Percentiles rank a stretch among this genome's conserved stretches.
These are phyloP conservation scores for Aurelia sp. DNA, from an alignment of 30 jellyfish, hydroid and myxozoan species.

Conservation along the genomic window DNA sequence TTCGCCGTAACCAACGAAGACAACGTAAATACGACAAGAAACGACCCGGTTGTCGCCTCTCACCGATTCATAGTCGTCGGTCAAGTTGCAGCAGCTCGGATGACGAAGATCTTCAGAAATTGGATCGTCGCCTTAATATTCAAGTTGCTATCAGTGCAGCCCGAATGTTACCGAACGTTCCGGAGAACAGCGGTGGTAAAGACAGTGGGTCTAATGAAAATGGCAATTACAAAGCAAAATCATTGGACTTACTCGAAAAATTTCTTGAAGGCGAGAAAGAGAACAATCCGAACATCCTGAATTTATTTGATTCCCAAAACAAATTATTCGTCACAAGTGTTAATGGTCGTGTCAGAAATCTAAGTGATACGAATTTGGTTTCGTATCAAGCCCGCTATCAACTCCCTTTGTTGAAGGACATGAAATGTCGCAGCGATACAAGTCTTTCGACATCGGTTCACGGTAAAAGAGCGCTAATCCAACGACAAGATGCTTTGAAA, in stretches of 20 bases:
- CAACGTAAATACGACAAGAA: slow-evolving; percentile 83
- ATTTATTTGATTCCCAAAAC: slow-evolving; percentile 22
- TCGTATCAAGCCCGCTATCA: slow-evolving; percentile 65
- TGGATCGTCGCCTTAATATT: slow-evolving; percentile 51
- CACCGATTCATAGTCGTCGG: slow-evolving; percentile 99
- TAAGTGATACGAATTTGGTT: slow-evolving; percentile 91
- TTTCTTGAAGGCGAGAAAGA: slow-evolving; percentile 52
- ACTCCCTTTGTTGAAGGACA: slow-evolving; percentile 23
- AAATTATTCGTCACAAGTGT: slow-evolving; percentile 50
- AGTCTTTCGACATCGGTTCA: slow-evolving; percentile 45
- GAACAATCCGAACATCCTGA: slow-evolving; percentile 47
- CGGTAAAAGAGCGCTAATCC: slow-evolving; percentile 53
- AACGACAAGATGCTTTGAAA: slow-evolving; percentile 20
- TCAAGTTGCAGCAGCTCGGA: slow-evolving; percentile 97
- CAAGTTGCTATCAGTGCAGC: slow-evolving; percentile 57
- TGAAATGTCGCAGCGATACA: slow-evolving; percentile 92
- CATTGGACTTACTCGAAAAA: slow-evolving; percentile 26
- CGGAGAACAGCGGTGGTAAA: slow-evolving; percentile 61
- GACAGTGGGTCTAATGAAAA: slow-evolving; percentile 31
- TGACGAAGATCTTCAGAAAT: slow-evolving; percentile 88
- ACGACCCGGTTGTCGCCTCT: slow-evolving; percentile 89
- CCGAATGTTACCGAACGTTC: slow-evolving; percentile 57
- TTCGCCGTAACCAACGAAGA: slow-evolving; percentile 80
- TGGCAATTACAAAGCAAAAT: slow-evolving; percentile 27
- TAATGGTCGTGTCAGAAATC: slow-evolving; percentile 75